A percentile compares a stretch with the other conserved stretches of the same genome.
phyloP scores from a whole-genome alignment of 2,797 vertebrate genomes.

The Poeciliopsis infans region DNA sequence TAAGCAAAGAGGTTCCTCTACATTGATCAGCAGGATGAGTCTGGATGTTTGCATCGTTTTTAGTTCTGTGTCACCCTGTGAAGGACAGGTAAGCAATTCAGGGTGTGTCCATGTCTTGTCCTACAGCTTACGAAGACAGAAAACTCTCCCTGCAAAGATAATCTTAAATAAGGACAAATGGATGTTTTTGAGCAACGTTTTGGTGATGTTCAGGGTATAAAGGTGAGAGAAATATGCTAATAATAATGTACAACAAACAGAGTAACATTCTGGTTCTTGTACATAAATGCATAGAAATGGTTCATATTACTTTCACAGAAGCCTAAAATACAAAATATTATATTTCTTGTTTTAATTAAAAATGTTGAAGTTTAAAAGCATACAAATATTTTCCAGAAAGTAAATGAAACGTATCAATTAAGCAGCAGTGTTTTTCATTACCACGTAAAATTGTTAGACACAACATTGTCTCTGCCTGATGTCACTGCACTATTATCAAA shows the following conservation, averaged over 20 bases:
- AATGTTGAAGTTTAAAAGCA: neutral
- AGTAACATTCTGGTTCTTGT: neutral
- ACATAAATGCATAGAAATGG: neutral
- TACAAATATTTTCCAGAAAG: neutral
- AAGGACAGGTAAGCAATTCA: neutral
- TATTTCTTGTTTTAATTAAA: neutral
- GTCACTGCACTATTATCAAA: slow-evolving; percentile 48
- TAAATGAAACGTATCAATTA: slow-evolving; percentile 26
- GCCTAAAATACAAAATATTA: neutral
- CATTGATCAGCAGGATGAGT: neutral
- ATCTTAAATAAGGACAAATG: neutral
- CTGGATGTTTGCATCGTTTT: neutral
- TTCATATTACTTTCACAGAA: neutral
- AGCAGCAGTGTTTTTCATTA: slow-evolving; percentile 7
- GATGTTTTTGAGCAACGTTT: neutral
- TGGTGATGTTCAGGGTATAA: neutral
- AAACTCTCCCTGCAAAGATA: neutral
- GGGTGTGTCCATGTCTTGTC: neutral
- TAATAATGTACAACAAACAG: neutral
- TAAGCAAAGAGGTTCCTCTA: neutral
- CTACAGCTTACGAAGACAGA: neutral
- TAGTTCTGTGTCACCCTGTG: neutral
- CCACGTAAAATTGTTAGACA: slow-evolving; percentile 25
- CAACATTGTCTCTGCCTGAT: slow-evolving; percentile 49
- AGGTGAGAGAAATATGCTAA: neutral